Evolutionary conservation across 1,140 invertebrate genomes (phyloP), one percentile per base, ranked within the genome.

Genomic region (Neomicropteryx cornuta): DNA sequence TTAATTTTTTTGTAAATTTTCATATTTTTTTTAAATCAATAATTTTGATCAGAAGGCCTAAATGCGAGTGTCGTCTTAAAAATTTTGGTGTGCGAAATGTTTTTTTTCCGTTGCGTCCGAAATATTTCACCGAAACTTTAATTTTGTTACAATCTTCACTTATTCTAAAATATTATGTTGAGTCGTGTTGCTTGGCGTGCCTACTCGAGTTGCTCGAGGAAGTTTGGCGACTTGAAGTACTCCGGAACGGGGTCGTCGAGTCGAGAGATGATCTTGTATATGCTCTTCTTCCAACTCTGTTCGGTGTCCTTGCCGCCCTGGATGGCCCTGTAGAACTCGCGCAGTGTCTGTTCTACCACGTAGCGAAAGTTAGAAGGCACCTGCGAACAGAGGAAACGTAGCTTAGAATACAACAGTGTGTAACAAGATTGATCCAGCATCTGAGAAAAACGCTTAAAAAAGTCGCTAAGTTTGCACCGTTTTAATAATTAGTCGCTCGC

Each of bases 261-360:
- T 59, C 96, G 81, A 46, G 94, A 95, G 60, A 99, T 99, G 49
- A 99, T 84, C 72, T 99, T 99, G 77, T 99, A 99, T 67, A 99
- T 99, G 48, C 91, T 85, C 66, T 99, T 99, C 74, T 99, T 99
- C 97, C 97, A 99, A 44, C 93, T 97, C 58, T 97, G 95, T 66
- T 99, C 97, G 18, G 80, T 67, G 70, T 99, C 96, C 67, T 96
- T 95, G 42, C 89, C 90, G 52, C 83, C 77, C 60, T 92, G 83
- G 52, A 99, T 90, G 41, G 97, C 88, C 62, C 91, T 89, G 82
- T 93, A 99, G 76, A 99, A 99, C 69, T 99, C 96, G 41, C 89
- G 78, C 40, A 99, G 71, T 31, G 96, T 98, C 60, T 95, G 86
- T 66, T 99, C 90, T 22, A 98, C 87, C 22, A 98, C 94, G 60